Conservation (phyloP, 2,113 vertebrate species). For the Xiphophorus hellerii region DNA sequence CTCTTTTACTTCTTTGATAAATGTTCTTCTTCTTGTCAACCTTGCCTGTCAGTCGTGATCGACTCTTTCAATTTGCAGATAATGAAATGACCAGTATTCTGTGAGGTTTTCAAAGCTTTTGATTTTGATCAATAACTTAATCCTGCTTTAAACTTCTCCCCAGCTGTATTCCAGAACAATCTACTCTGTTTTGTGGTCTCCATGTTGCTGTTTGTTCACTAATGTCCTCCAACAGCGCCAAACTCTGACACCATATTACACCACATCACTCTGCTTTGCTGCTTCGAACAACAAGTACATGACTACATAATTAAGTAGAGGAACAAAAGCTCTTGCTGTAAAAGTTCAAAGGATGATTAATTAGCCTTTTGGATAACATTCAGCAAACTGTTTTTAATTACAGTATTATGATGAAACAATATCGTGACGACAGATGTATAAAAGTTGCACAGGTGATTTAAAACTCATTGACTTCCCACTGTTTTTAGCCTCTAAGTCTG, state of each 20-base stretch:
- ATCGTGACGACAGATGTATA: neutral
- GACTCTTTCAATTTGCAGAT: neutral
- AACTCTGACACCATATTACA: neutral
- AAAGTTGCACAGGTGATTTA: conserved; percentile 56
- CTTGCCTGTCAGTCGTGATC: neutral
- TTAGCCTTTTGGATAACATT: neutral
- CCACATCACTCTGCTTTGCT: neutral
- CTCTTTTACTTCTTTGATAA: too few relatives aligned
- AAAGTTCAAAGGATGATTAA: conserved; percentile 7
- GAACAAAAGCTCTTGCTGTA: neutral
- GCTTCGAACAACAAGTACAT: neutral
- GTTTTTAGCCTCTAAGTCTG: conserved; percentile 41
- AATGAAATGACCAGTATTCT: neutral
- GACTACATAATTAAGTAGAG: neutral
- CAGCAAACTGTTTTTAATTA: conserved; percentile 6
- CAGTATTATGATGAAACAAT: neutral
- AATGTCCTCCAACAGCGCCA: neutral
- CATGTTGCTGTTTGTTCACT: neutral
- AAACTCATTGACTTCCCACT: conserved; percentile 59
- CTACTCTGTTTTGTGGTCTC: neutral
- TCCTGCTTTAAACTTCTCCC: neutral
- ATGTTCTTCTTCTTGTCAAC: too few relatives aligned
- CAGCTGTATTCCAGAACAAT: neutral
- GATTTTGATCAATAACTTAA: neutral
- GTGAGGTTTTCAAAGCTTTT: neutral